These are phyloP conservation scores for Xestia ashworthii DNA, from an alignment of 2,888 invertebrate species.

Conservation along the genomic window DNA sequence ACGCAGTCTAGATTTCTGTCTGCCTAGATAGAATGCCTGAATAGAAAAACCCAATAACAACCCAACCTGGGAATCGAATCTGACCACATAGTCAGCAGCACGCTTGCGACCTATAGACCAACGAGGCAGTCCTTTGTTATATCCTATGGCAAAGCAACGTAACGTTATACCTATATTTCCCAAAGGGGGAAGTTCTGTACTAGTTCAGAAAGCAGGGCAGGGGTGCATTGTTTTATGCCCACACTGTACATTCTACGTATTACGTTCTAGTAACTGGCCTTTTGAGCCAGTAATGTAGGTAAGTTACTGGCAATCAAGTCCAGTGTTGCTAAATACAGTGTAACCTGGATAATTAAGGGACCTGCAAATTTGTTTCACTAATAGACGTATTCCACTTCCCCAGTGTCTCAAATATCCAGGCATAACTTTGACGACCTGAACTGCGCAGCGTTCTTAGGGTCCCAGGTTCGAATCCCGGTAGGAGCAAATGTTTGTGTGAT, in stretches of 20 bases:
- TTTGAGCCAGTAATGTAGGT: neutral
- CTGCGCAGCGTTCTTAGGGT: too few relatives aligned
- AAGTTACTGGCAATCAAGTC: neutral
- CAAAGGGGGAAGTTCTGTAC: neutral
- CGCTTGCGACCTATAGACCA: neutral
- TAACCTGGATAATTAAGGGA: too few relatives aligned
- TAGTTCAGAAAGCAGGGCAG: slow-evolving; percentile 21
- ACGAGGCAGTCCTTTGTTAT: neutral
- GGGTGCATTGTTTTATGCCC: slow-evolving; percentile 3
- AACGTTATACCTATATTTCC: neutral
- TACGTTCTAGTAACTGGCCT: neutral
- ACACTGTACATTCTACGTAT: neutral
- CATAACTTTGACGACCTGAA: too few relatives aligned
- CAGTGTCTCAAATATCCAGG: too few relatives aligned
- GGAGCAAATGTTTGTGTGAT: too few relatives aligned
- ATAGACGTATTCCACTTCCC: too few relatives aligned
- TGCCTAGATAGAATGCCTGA: too few relatives aligned
- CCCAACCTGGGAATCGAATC: neutral
- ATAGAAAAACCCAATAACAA: too few relatives aligned
- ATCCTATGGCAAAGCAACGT: neutral
- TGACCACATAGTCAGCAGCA: neutral
- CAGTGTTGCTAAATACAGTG: neutral
- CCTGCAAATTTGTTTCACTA: too few relatives aligned
- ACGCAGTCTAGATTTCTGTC: too few relatives aligned
- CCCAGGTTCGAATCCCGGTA: too few relatives aligned